Evolutionary conservation across 1,140 invertebrate species (phyloP), one percentile per base, ranked within the genome.

Genomic region (Bombus waltoni): DNA sequence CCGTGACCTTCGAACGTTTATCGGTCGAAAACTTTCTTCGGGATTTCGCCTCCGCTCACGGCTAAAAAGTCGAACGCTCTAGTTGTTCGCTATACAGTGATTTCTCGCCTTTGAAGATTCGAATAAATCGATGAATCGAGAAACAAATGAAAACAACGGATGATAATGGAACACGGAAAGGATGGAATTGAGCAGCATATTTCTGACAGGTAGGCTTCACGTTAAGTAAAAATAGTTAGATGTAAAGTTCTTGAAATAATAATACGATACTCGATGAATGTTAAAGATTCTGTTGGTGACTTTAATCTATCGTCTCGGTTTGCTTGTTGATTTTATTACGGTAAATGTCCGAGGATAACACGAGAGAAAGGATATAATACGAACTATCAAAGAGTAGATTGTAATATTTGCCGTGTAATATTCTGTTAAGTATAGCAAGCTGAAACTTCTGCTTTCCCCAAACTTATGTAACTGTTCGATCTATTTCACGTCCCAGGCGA

Each of bases 1-100:
- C 70, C 28, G 75, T 65, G 87, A 78, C 88, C 87, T 88, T 89
- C 75, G 65, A 80, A 44, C 53, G 73, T 87, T 78, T 75, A 44
- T 32, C 79, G 47, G 18, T n/a, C 38, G 42, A 72, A 53, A 81
- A 66, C 42, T 81, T 40, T 28, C 28, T 53, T 53, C 38, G 59
- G 6, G 68, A 44, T 79, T 53, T 40, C 38, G 66, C 62, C 42
- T 73, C 68, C 1, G 6, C n/a, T 75, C 32, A 35, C 44, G 4
- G 22, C 1, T 25, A 3, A 38, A 25, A 25, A 40, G 9, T 40
- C 35, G 10, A 25, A 40, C 68, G 22, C n/a, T 71, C 68, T 66
- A 35, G 32, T 35, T 38, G 4, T 13, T 1, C 13, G 22, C 38
- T 40, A 22, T 13, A n/a, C 3, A 22, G 28, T 47, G 28, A 44